These are phyloP conservation scores for Rhinatrema bivittatum DNA, from an alignment of 2,797 vertebrate species.

Conservation along the genomic window DNA sequence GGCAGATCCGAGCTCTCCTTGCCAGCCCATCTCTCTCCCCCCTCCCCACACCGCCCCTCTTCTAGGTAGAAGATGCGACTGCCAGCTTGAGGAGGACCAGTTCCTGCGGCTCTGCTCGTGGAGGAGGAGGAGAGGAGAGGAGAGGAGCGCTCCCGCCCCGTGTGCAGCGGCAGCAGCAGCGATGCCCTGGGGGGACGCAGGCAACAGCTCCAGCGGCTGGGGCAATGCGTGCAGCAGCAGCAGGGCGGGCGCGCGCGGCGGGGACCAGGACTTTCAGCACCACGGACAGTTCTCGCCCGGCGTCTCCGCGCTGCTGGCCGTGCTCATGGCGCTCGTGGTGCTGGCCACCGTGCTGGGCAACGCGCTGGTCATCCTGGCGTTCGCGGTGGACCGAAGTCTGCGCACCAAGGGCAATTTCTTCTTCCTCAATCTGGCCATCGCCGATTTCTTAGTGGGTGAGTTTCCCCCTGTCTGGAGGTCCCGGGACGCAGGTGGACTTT, in stretches of 20 bases:
- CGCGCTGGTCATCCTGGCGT: slow-evolving; percentile 58
- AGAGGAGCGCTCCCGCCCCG: too few species aligned
- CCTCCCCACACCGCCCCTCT: too few species aligned
- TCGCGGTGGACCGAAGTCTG: slow-evolving; percentile 55
- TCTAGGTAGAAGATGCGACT: too few species aligned
- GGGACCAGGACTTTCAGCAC: slow-evolving; percentile 25
- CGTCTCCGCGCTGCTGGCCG: slow-evolving; percentile 41
- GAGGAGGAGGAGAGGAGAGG: too few species aligned
- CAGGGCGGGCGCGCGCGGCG: slow-evolving; percentile 4
- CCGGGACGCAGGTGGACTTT: neutral
- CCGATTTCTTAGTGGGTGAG: slow-evolving; percentile 62
- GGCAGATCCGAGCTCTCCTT: too few species aligned
- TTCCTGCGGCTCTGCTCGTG: too few species aligned
- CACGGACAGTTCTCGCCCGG: slow-evolving; percentile 40
- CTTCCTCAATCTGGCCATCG: slow-evolving; percentile 65
- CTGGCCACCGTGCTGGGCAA: slow-evolving; percentile 57
- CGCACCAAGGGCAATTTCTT: slow-evolving; percentile 61
- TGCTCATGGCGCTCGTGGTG: slow-evolving; percentile 57
- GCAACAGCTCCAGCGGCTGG: slow-evolving; percentile 7
- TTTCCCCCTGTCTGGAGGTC: neutral
- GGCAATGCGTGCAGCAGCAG: neutral
- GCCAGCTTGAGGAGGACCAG: too few species aligned
- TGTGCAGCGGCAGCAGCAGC: neutral
- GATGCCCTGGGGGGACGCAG: neutral
- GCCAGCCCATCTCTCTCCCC: too few species aligned